These are phyloP conservation scores for Pseudopleuronectes americanus DNA, from an alignment of 2,797 vertebrate species.

Conservation along the genomic window DNA sequence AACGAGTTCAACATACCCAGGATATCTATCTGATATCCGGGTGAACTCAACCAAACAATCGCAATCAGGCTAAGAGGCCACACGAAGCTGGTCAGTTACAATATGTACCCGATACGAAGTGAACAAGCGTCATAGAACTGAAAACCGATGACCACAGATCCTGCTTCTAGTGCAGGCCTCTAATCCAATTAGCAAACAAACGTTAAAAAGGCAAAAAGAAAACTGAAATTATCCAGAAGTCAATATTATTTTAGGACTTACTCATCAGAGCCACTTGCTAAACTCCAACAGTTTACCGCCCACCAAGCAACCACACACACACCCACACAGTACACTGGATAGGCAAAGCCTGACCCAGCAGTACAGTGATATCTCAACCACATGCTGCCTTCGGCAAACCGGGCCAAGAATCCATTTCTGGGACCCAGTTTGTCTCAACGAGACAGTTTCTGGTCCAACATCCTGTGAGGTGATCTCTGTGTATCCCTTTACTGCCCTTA, in stretches of 20 bases:
- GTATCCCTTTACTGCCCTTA: conserved; percentile 5
- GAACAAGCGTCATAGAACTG: too few species aligned
- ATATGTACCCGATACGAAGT: too few species aligned
- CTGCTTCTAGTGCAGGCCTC: too few species aligned
- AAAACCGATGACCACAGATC: too few species aligned
- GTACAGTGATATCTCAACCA: conserved; percentile 71
- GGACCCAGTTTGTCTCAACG: conserved; percentile 54
- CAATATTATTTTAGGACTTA: not conserved
- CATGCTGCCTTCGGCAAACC: conserved; percentile 62
- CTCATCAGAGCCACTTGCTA: not conserved
- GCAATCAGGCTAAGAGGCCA: too few species aligned
- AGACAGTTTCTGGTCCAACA: conserved; percentile 9
- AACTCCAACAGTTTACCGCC: conserved; percentile 9
- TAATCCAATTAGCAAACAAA: too few species aligned
- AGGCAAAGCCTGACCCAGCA: conserved; percentile 62
- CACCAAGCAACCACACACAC: conserved; percentile 13
- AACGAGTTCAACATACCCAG: too few species aligned
- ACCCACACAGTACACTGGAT: conserved; percentile 45
- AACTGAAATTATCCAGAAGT: not conserved
- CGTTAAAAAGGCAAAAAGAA: not conserved
- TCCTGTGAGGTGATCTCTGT: conserved; percentile 37
- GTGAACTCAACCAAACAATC: too few species aligned
- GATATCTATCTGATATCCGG: too few species aligned
- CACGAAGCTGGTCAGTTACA: too few species aligned
- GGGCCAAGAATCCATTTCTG: conserved; percentile 59